Evolutionary conservation across 2,797 vertebrate species (phyloP), one percentile per base, ranked within the genome.

Genomic region (Megaceryle alcyon): DNA sequence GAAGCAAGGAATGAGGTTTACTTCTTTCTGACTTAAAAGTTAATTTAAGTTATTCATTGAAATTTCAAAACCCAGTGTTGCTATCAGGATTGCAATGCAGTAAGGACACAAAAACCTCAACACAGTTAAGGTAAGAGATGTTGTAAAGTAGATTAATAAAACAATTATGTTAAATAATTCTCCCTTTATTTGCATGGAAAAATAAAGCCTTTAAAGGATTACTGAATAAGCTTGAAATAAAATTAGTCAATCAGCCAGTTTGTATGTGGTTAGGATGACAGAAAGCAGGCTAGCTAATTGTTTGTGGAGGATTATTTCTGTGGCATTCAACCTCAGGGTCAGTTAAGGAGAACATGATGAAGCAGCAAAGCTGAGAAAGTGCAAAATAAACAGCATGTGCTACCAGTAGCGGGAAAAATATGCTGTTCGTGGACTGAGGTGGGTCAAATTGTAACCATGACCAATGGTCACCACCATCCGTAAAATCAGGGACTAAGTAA

Each of bases 161-260:
- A 83, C 69, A 68, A 93, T 48, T 63, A 70, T 43, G 51, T 66
- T 73, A 80, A 94, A 87, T 60, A 92, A 91, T 85, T 85, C 85
- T 46, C 11, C 8, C 11, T 29, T 89, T 41, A 53, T n/a, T 84
- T 78, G 44, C 41, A 75, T 80, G 87, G 6, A 64, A 35, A 93
- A 89, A 88, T 1, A 88, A 94, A 85, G 61, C 72, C 37, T 90
- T 92, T 85, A 61, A 96, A 91, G 61, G 10, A 49, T 87, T 87
- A 87, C 41, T 21, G 57, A 78, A 75, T 57, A 80, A 81, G 20
- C 63, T 59, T 59, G 72, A 92, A 89, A 89, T 61, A 80, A 87
- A 93, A 75, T 75, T 39, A 85, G 64, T 49, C 61, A 19, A 59
- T 78, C 61, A 91, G 21, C 22, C 64, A 80, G 28, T 18, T 49